These are phyloP conservation scores for Danaus plexippus DNA, from an alignment of 1,140 invertebrate species.

Conservation along the genomic window DNA sequence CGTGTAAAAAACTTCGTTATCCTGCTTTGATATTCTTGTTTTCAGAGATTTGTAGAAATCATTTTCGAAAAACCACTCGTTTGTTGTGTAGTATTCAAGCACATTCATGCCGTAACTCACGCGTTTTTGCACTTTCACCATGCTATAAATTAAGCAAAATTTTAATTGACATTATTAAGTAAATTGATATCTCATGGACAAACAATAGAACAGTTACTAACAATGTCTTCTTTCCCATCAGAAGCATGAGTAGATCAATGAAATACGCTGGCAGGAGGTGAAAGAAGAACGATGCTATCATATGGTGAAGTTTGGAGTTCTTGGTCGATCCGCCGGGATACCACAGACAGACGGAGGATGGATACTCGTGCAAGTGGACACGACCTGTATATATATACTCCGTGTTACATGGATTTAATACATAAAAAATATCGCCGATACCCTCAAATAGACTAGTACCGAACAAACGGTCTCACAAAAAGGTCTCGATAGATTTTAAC, in stretches of 20 bases:
- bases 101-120: conserved; percentile 76
- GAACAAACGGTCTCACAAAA: no score
- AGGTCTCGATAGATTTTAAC: no score
- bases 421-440: no score
- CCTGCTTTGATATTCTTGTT: conserved; percentile 72
- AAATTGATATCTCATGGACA: neutral
- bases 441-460: no score
- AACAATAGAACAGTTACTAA: conserved; percentile 69
- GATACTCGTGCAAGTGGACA: conserved; percentile 42
- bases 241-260: conserved; percentile 77
- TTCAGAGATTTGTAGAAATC: conserved; percentile 78
- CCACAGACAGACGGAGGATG: conserved; percentile 73
- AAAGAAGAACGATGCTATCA: conserved; percentile 78
- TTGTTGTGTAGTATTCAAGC: conserved; percentile 89
- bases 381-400: conserved; percentile 39
- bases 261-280: conserved; percentile 87
- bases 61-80: conserved; percentile 86
- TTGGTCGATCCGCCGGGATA: conserved; percentile 85
- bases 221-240: conserved; percentile 85
- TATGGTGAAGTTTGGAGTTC: conserved; percentile 77
- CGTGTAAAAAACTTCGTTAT: conserved; percentile 75
- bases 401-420: no score
- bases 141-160: conserved; percentile 48
- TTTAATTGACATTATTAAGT: neutral
- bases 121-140: conserved; percentile 78